Base-by-base conservation (phyloP, 2,888 invertebrate genomes). In the Callosobruchus maculatus region DNA sequence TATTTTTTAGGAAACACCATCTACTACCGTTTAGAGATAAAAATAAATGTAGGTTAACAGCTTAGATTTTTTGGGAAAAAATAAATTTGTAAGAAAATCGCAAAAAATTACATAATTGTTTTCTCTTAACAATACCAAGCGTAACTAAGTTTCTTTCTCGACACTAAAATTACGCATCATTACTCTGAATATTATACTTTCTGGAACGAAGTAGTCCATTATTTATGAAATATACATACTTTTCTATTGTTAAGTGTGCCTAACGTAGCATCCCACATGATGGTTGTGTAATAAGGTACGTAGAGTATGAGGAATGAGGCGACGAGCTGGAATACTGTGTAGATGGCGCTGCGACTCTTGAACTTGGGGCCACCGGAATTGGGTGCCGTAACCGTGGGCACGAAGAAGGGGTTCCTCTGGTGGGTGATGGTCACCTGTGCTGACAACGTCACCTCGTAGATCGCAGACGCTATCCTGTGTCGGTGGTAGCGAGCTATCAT, bases 381-480 rank as follows among this genome's bases (percentile, higher is more conserved):
- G 0, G 90, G 89, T 20, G 91, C 89, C 0, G 92, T 92, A 0
- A 92, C 91, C 0, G 92, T 91, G 30, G 93, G 93, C 70, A 93
- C 90, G 77, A 92, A 91, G 84, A 94, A 94, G 9, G 94, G 94
- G 83, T 94, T 94, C 78, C 94, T 88, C 84, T 94, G 94, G 83
- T 94, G 94, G 0, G 94, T 94, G 80, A 94, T 94, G 71, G 94
- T 94, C 78, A 95, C 95, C 88, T 95, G 95, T 0, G 95, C 95
- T 9, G 94, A 94, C 72, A 95, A 86, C 0, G 95, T 95, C 68
- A 95, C 94, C 88, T 95, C 94, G 87, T 94, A 95, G 79, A 95
- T 94, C 22, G 95, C 95, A 70, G 94, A 94, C 30, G 95, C 94
- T 80, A 95, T 95, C 75, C 95, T 90, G 84, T 95, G 95, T 5